These are phyloP conservation scores for Tenebrosternarchus preto DNA, from an alignment of 2,113 vertebrate species.

Conservation along the genomic window DNA sequence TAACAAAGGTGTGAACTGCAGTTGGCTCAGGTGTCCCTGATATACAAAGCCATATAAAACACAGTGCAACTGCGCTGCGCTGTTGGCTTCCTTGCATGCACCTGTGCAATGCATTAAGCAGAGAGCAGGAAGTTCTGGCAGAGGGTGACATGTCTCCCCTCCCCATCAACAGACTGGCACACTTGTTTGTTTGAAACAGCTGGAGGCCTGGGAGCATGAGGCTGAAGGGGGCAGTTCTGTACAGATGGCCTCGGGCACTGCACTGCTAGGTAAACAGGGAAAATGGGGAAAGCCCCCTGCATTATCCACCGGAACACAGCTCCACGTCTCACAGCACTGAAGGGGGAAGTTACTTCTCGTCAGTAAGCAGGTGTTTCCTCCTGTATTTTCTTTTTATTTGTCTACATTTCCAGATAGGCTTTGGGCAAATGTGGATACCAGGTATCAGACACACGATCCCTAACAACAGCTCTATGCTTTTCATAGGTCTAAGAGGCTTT, in stretches of 20 bases:
- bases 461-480: slow-evolving; percentile 14
- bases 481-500: background rate
- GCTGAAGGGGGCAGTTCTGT: slow-evolving; percentile 40
- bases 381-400: slow-evolving; percentile 60
- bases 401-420: slow-evolving; percentile 64
- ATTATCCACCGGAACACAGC: slow-evolving; percentile 74
- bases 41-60: background rate
- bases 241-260: slow-evolving; percentile 68
- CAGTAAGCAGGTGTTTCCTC: slow-evolving; percentile 80
- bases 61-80: slow-evolving; percentile 18
- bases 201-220: slow-evolving; percentile 42
- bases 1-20: no score
- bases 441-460: slow-evolving; percentile 6
- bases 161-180: slow-evolving; percentile 48
- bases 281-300: slow-evolving; percentile 70
- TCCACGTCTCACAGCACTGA: slow-evolving; percentile 71
- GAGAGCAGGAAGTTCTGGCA: slow-evolving; percentile 48
- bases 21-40: no score
- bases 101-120: slow-evolving; percentile 39
- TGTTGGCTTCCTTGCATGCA: slow-evolving; percentile 32
- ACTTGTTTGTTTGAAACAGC: slow-evolving; percentile 57
- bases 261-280: slow-evolving; percentile 71
- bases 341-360: slow-evolving; percentile 70
- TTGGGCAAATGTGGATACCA: slow-evolving; percentile 45
- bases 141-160: slow-evolving; percentile 30